A percentile compares a stretch with the other conserved stretches of the same genome.
These are phyloP conservation scores for Nematopogon swammerdamellus DNA, from an alignment of 2,888 invertebrate genomes.

Conservation along the genomic window DNA sequence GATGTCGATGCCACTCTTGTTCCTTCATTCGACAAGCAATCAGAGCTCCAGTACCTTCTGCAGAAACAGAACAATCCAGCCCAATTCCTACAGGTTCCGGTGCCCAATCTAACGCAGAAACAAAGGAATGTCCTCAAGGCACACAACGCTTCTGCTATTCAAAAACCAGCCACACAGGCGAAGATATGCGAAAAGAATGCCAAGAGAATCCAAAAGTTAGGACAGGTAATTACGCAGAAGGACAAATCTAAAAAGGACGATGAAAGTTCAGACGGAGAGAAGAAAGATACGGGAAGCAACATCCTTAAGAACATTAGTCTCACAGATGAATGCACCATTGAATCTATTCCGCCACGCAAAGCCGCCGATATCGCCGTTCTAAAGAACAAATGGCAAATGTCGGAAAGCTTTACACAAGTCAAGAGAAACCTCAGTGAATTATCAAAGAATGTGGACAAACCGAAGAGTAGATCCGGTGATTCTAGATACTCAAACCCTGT, in stretches of 20 bases:
- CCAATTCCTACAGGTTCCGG: constrained; percentile 33
- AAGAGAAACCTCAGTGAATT: constrained; percentile 47
- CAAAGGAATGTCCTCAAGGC: constrained; percentile 35
- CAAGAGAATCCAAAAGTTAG: constrained; percentile 42
- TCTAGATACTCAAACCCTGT: constrained; percentile 58
- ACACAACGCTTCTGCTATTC: constrained; percentile 27
- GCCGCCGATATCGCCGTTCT: constrained; percentile 44
- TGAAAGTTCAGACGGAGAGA: constrained; percentile 17
- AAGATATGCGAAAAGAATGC: constrained; percentile 41
- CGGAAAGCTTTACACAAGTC: constrained; percentile 48
- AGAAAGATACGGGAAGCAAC: constrained; percentile 11
- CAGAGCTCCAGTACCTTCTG: constrained; percentile 41
- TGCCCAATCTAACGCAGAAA: constrained; percentile 33
- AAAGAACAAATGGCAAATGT: constrained; percentile 52
- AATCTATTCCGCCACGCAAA: constrained; percentile 47
- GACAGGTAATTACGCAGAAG: constrained; percentile 33
- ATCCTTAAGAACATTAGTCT: constrained; percentile 42
- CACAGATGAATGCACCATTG: constrained; percentile 60
- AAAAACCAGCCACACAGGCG: constrained; percentile 36
- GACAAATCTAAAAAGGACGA: constrained; percentile 15
- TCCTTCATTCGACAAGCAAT: constrained; percentile 40
- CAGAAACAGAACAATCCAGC: constrained; percentile 51
- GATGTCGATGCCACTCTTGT: constrained; percentile 31
- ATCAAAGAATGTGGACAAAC: constrained; percentile 39
- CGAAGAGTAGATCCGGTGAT: constrained; percentile 38